Evolutionary conservation across 2,888 invertebrate genomes (phyloP).

Genomic region (Apotomis capreana): DNA sequence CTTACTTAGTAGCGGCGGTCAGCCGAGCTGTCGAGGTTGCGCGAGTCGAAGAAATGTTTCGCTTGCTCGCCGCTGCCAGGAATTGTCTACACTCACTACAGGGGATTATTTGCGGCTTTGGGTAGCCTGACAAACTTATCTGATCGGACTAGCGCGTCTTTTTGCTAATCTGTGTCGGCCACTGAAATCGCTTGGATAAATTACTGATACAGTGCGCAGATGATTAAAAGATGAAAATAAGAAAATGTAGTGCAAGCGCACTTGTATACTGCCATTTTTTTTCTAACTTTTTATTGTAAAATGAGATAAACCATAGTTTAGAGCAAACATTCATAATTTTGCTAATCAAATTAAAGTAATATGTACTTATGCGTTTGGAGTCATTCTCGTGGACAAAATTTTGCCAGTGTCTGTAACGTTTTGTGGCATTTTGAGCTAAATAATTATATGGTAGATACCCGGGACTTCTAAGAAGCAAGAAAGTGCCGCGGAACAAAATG

Average conservation of each 20-base stretch:
- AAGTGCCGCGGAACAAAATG: no score
- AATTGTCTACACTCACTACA: constrained; percentile 39
- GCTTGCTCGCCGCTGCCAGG: constrained; percentile 46
- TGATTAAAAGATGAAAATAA: neutral
- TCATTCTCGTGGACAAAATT: no score
- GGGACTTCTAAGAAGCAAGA: no score
- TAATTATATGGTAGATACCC: no score
- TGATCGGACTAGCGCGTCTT: constrained; percentile 37
- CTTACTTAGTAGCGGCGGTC: constrained; percentile 81
- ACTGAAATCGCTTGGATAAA: constrained; percentile 25
- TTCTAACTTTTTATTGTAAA: no score
- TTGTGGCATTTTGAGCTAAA: no score
- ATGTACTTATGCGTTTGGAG: no score
- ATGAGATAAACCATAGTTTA: no score
- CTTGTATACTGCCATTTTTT: neutral
- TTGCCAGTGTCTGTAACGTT: no score
- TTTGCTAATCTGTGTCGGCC: constrained; percentile 40
- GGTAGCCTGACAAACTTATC: constrained; percentile 41
- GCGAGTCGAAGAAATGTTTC: constrained; percentile 56
- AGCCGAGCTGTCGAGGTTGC: constrained; percentile 63
- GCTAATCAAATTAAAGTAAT: no score
- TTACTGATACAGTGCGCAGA: neutral
- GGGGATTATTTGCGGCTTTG: constrained; percentile 41
- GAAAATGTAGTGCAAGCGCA: neutral
- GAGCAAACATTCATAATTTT: no score